Conservation (phyloP, 2,797 vertebrate species). For the Fistularia tabacaria region DNA sequence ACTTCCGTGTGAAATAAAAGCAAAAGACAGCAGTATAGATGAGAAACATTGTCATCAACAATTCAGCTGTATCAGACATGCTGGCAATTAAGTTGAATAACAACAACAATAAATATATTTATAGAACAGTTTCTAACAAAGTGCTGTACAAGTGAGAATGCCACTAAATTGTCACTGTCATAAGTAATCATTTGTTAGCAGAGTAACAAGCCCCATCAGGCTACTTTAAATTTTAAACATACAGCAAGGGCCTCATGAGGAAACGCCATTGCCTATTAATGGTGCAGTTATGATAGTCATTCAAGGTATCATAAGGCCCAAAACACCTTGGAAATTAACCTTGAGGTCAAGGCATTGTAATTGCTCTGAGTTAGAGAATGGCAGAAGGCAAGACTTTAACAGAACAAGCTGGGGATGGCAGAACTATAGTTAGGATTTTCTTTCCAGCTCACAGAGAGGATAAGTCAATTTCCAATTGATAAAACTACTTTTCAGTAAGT, state of each 20-base stretch:
- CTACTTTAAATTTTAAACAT: constrained; percentile 54
- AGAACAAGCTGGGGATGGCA: constrained; percentile 45
- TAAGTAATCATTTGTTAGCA: constrained; percentile 42
- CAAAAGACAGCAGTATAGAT: constrained; percentile 24
- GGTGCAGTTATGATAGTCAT: constrained; percentile 44
- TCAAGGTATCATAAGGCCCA: constrained; percentile 46
- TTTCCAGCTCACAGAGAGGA: constrained; percentile 25
- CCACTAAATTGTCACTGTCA: constrained; percentile 49
- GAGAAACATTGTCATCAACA: constrained; percentile 32
- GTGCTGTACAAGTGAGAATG: too few species aligned
- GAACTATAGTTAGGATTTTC: constrained; percentile 42
- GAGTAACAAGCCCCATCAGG: constrained; percentile 47
- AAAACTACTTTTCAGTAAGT: constrained; percentile 21
- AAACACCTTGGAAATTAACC: constrained; percentile 63
- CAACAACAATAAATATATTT: constrained; percentile 23
- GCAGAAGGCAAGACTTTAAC: constrained; percentile 20
- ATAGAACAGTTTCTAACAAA: too few species aligned
- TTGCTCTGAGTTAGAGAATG: constrained; percentile 34
- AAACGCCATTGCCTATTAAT: constrained; percentile 52
- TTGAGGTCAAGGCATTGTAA: constrained; percentile 41
- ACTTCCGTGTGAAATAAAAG: too few species aligned
- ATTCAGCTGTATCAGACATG: constrained; percentile 22
- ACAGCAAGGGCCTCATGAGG: constrained; percentile 30
- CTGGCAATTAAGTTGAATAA: constrained; percentile 38
- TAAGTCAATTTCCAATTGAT: constrained; percentile 45